phyloP scores from a whole-genome alignment of 1,140 invertebrate genomes.

The Papilio machaon region DNA sequence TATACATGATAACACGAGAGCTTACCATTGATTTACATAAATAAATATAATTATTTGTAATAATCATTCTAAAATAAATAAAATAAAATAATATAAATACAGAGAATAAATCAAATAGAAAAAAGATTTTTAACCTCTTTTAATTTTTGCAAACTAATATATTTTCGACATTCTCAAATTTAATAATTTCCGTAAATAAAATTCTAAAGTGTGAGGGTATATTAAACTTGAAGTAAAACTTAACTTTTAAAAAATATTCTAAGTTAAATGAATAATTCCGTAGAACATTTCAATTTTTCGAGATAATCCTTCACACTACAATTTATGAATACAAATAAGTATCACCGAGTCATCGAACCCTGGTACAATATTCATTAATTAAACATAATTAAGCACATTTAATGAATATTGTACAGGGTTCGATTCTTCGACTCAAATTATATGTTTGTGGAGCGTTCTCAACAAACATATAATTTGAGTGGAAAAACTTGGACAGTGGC shows the following conservation, averaged over 20 bases:
- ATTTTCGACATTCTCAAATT: too few species aligned
- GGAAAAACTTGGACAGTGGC: not conserved
- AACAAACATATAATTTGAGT: conserved; percentile 3
- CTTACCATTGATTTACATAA: conserved; percentile 12
- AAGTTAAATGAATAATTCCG: not conserved
- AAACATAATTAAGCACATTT: not conserved
- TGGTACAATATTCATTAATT: conserved; percentile 20
- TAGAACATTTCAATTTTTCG: not conserved
- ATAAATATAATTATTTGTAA: not conserved
- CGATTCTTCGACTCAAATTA: too few species aligned
- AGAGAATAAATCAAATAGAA: too few species aligned
- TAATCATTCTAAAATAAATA: not conserved
- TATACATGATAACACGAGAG: not conserved
- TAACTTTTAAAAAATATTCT: not conserved
- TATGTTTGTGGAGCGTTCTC: not conserved
- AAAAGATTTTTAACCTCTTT: too few species aligned
- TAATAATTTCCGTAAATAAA: too few species aligned
- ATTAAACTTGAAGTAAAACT: too few species aligned
- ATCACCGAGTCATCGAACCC: not conserved
- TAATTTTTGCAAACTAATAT: too few species aligned
- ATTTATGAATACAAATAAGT: conserved; percentile 16
- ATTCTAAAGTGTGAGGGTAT: too few species aligned
- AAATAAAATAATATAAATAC: not conserved
- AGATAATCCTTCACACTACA: conserved; percentile 13
- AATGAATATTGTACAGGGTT: too few species aligned